Percentiles rank a stretch among this genome's conserved stretches.
Conservation (phyloP, 2,113 vertebrate genomes). For the Myxocyprinus asiaticus region DNA sequence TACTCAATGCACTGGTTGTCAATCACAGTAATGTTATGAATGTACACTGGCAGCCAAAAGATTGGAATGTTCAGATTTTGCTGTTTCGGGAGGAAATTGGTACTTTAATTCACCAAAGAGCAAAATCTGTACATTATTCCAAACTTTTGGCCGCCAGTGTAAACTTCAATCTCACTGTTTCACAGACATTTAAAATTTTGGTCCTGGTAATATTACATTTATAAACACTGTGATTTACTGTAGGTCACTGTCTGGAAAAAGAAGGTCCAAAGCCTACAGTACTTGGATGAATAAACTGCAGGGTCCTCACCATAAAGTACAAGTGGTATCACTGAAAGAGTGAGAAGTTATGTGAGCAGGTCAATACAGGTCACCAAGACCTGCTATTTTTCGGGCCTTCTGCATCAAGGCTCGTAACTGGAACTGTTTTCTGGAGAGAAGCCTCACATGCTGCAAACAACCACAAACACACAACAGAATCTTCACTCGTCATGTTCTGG, state of each 20-base stretch:
- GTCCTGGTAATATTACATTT: constrained; percentile 3
- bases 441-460: constrained; percentile 86
- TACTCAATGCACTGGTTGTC: background rate
- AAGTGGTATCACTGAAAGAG: too few species aligned
- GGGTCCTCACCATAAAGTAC: background rate
- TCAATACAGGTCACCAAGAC: constrained; percentile 97
- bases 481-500: background rate
- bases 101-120: too few species aligned
- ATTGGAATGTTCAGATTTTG: too few species aligned
- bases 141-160: too few species aligned
- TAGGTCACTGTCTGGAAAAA: background rate
- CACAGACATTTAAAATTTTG: constrained; percentile 10
- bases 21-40: constrained; percentile 8
- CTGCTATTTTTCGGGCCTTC: constrained; percentile 97
- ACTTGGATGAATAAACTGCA: background rate
- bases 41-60: background rate
- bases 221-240: background rate
- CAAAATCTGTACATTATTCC: too few species aligned
- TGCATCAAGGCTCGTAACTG: constrained; percentile 98
- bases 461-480: constrained; percentile 31
- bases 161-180: background rate
- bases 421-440: constrained; percentile 97
- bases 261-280: background rate
- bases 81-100: too few species aligned
- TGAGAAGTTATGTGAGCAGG: constrained; percentile 5